These are phyloP conservation scores for Percopsis transmontana DNA, from an alignment of 2,113 vertebrate species.

Conservation along the genomic window DNA sequence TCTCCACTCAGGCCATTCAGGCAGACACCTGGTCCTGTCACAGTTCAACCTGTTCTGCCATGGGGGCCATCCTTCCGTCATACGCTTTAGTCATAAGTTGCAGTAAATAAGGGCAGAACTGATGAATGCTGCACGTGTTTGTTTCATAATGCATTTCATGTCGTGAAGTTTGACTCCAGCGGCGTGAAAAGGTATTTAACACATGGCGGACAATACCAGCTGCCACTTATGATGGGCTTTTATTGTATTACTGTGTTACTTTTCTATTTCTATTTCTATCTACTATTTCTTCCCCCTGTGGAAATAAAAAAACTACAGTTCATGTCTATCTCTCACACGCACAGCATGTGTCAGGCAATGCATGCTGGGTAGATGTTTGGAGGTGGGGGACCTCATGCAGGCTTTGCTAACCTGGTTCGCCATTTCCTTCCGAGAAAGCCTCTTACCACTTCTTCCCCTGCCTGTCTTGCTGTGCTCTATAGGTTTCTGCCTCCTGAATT, in stretches of 20 bases:
- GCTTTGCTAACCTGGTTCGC: neutral
- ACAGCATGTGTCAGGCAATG: neutral
- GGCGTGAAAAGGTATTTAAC: neutral
- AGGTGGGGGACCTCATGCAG: neutral
- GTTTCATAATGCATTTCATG: neutral
- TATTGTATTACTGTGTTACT: neutral
- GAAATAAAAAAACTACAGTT: neutral
- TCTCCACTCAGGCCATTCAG: neutral
- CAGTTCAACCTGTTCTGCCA: constrained; percentile 13
- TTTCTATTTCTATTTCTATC: no score
- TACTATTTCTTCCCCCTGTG: neutral
- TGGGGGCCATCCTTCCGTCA: no score
- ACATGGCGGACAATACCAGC: neutral
- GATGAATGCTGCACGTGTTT: neutral
- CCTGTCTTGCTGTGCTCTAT: no score
- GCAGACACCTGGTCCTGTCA: neutral
- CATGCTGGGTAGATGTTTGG: neutral
- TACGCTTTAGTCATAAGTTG: constrained; percentile 18
- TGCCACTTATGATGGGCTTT: neutral
- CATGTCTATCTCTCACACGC: neutral
- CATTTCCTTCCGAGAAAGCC: neutral
- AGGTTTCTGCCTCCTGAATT: no score
- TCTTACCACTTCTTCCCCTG: neutral
- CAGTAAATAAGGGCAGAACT: neutral
- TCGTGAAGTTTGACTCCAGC: neutral